Conservation (phyloP, 2,113 vertebrate species). For the Epinephelus moara region DNA sequence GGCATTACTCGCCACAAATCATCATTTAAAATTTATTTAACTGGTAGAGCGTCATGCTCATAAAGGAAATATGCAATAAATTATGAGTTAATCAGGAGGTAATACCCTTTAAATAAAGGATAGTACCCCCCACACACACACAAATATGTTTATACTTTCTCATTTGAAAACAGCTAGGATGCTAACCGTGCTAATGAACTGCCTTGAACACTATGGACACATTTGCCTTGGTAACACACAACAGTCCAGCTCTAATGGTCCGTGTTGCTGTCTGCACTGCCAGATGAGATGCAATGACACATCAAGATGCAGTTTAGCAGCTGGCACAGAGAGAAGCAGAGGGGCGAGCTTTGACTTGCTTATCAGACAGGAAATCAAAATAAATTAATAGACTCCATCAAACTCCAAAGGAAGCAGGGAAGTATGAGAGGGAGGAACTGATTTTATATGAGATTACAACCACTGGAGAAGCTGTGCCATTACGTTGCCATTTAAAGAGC, state of each 20-base stretch:
- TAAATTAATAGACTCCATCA: slow-evolving; percentile 20
- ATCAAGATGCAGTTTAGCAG: not conserved
- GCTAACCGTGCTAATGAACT: not conserved
- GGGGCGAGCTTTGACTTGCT: slow-evolving; percentile 33
- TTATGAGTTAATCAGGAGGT: not conserved
- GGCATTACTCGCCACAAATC: not conserved
- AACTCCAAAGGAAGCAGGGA: slow-evolving; percentile 36
- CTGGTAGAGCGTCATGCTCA: not conserved
- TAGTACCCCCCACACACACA: too few relatives aligned
- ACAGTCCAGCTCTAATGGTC: too few relatives aligned
- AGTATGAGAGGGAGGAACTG: not conserved
- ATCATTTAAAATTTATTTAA: slow-evolving; percentile 4
- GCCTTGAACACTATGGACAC: not conserved
- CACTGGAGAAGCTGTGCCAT: not conserved
- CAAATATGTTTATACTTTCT: not conserved
- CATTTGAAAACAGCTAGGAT: not conserved
- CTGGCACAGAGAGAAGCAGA: not conserved
- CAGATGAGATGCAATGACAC: not conserved
- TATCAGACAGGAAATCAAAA: slow-evolving; percentile 37
- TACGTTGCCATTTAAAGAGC: not conserved
- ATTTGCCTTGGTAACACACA: not conserved
- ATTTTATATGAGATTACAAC: not conserved
- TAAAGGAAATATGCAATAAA: not conserved
- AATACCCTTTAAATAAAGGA: not conserved
- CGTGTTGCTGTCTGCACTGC: not conserved